phyloP scores from a whole-genome alignment of 2,888 invertebrate genomes.

The Synanthedon myopaeformis region DNA sequence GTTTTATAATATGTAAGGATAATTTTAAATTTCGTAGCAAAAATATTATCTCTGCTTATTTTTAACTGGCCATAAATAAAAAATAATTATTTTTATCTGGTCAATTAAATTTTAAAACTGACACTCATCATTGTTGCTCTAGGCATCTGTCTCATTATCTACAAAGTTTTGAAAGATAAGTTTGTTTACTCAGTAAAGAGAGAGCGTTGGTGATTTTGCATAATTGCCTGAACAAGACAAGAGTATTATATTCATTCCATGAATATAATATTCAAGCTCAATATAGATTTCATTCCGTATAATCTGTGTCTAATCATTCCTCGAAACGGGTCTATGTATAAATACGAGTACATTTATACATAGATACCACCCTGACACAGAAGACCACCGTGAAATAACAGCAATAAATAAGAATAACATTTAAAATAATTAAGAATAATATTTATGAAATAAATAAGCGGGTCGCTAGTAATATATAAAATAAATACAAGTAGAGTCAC shows the following conservation, averaged over 20 bases:
- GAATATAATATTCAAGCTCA: background rate
- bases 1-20: no score
- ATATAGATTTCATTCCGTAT: background rate
- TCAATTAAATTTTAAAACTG: background rate
- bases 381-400: no score
- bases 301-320: background rate
- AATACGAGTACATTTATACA: no score
- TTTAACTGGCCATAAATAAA: background rate
- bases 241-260: background rate
- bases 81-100: background rate
- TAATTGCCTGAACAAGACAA: background rate
- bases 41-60: background rate
- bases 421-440: no score
- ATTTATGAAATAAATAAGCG: no score
- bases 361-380: no score
- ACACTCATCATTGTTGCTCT: background rate
- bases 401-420: no score
- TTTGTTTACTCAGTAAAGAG: background rate
- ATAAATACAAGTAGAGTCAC: no score
- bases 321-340: background rate
- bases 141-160: background rate
- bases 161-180: background rate
- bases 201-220: background rate
- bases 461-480: no score
- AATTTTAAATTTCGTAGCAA: no score